Conservation (phyloP, 2,113 vertebrate genomes). For the Engystomops pustulosus region DNA sequence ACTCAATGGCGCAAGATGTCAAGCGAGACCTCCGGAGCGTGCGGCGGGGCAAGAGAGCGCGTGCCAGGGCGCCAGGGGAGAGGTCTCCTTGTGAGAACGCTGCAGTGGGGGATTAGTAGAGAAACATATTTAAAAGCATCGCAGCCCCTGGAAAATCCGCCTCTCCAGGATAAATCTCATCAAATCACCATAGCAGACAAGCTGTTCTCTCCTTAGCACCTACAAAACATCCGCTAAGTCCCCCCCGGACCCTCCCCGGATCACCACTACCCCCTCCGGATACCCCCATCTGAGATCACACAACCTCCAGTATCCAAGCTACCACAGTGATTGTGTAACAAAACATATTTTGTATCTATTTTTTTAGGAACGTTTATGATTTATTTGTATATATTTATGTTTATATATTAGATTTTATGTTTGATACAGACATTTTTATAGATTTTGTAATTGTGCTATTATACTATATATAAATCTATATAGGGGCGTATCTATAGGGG, state of each 20-base stretch:
- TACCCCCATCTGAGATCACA: background rate
- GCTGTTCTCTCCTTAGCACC: conserved; percentile 31
- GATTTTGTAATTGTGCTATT: too few species aligned
- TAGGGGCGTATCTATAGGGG: too few species aligned
- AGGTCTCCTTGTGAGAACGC: conserved; percentile 42
- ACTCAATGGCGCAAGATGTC: conserved; percentile 14
- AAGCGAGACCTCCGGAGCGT: background rate
- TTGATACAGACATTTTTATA: too few species aligned
- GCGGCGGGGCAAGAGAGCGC: background rate
- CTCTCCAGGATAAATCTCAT: conserved; percentile 51
- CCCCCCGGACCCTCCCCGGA: background rate
- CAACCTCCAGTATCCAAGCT: too few species aligned
- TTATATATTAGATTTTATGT: too few species aligned
- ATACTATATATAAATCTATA: too few species aligned
- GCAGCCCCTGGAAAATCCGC: conserved; percentile 53
- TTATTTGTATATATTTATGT: too few species aligned
- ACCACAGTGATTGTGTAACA: too few species aligned
- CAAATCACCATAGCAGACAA: conserved; percentile 55
- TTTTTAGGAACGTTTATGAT: too few species aligned
- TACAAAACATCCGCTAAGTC: background rate
- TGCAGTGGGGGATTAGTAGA: conserved; percentile 30
- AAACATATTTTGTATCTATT: too few species aligned
- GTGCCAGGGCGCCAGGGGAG: conserved; percentile 14
- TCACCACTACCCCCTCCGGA: background rate
- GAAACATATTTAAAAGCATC: conserved; percentile 57